Base-by-base conservation (phyloP, 1,140 invertebrate genomes). In the Ceratosolen solmsi region DNA sequence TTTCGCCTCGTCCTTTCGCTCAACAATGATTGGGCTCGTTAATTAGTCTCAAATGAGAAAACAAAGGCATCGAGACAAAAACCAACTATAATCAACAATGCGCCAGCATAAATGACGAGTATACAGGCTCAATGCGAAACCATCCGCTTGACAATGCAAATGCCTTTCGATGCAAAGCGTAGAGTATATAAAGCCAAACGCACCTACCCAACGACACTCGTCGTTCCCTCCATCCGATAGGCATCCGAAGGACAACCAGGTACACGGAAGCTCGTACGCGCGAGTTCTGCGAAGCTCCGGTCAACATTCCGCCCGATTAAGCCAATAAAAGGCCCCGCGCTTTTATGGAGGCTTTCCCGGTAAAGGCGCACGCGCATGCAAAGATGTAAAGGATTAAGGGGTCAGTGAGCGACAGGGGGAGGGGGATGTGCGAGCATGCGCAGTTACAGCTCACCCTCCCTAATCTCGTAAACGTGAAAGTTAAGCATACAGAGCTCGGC, bases 401-500 rank as follows among this genome's bases (percentile, higher is more conserved):
- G 7, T 20, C 60, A 1, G n/a, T 38, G 27, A n/a, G 8, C 58
- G 38, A 63, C 17, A 20, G 5, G 22, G 1, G 17, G 15, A 20
- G 7, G 30, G 30, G 30, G 8, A 36, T 36, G 7, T 33, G 4
- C 33, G 22, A 22, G 30, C 63, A n/a, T n/a, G 22, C 27, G 33
- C 33, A n/a, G 30, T 46, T 49, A 27, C 36, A 1, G 74, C 17
- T 15, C 3, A 15, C 9, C 51, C 51, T 54, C 51, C 13, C 51
- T 60, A 72, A 60, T 82, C 65, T 54, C 56, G 46, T 49, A 77
- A 81, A 77, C 65, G 65, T 71, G 73, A 77, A 82, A 82, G 68
- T 82, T 82, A 82, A 78, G 65, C 68, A 65, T 63, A 49, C 51
- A 82, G 58, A 82, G 41, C 49, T 41, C 1, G 22, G 63, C 74